Conservation (phyloP, 2,113 vertebrate species). For the Ageneiosus marmoratus region DNA sequence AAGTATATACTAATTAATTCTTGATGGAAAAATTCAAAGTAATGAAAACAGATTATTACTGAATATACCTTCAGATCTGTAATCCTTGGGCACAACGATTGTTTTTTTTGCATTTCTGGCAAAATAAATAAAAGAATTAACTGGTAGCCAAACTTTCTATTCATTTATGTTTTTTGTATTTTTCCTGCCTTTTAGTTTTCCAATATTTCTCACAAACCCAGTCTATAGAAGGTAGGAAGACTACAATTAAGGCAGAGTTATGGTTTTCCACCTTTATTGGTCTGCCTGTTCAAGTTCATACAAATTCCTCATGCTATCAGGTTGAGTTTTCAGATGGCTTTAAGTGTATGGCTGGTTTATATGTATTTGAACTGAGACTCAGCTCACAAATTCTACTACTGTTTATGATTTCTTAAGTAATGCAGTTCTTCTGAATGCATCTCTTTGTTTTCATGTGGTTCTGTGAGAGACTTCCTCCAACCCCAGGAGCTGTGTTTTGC, state of each 20-base stretch:
- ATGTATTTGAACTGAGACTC: neutral
- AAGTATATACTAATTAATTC: neutral
- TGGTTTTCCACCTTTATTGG: neutral
- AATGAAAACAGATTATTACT: neutral
- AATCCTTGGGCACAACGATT: neutral
- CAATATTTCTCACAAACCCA: neutral
- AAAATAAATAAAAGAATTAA: neutral
- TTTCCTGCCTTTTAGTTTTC: neutral
- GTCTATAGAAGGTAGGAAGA: neutral
- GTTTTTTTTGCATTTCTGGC: neutral
- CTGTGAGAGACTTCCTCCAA: slow-evolving; percentile 19
- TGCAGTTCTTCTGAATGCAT: slow-evolving; percentile 20
- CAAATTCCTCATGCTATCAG: neutral
- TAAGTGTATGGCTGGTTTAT: neutral
- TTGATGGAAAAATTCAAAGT: neutral
- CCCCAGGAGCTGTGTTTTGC: slow-evolving; percentile 25
- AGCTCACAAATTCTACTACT: neutral
- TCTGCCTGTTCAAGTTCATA: neutral
- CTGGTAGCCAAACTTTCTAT: neutral
- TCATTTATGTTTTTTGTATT: neutral
- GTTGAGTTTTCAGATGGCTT: neutral
- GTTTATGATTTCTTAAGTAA: slow-evolving; percentile 10
- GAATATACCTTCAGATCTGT: neutral
- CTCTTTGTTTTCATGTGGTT: slow-evolving; percentile 48
- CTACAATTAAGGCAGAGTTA: neutral